Evolutionary conservation across 2,797 vertebrate genomes (phyloP).

Genomic region (Tachyglossus aculeatus): DNA sequence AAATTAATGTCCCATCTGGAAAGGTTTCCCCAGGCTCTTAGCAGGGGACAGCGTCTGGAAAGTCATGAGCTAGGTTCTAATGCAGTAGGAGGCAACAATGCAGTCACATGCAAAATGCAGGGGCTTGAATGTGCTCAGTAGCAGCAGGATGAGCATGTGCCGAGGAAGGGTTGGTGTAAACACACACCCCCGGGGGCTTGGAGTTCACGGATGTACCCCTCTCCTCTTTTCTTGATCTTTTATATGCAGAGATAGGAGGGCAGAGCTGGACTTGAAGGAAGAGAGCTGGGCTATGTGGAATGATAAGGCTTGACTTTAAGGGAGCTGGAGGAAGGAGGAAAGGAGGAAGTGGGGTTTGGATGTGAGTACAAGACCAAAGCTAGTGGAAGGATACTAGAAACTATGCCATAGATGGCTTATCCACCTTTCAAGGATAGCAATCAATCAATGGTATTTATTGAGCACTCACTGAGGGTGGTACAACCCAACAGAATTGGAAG

Average conservation of each 20-base stretch:
- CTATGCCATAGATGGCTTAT: too few species aligned
- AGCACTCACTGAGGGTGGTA: too few species aligned
- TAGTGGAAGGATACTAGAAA: neutral
- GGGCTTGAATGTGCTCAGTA: conserved; percentile 41
- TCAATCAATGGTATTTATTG: too few species aligned
- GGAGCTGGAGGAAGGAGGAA: neutral
- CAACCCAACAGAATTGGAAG: neutral
- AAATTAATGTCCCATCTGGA: conserved; percentile 60
- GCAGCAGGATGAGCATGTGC: conserved; percentile 23
- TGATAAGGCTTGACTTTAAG: neutral
- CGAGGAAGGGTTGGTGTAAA: conserved; percentile 2
- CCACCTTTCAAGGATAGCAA: too few species aligned
- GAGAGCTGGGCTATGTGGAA: neutral
- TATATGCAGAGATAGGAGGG: conserved; percentile 9
- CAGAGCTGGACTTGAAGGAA: conserved; percentile 2
- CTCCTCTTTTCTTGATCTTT: neutral
- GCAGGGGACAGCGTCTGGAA: conserved; percentile 38
- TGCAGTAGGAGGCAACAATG: conserved; percentile 26
- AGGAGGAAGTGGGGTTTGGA: neutral
- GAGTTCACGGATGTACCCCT: conserved; percentile 4
- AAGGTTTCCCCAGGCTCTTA: conserved; percentile 40
- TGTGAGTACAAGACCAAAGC: neutral
- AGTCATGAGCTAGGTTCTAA: conserved; percentile 47
- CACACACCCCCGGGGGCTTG: neutral
- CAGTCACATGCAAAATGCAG: conserved; percentile 49